phyloP scores from a whole-genome alignment of 2,888 invertebrate species.

The Uropetala carovei region DNA sequence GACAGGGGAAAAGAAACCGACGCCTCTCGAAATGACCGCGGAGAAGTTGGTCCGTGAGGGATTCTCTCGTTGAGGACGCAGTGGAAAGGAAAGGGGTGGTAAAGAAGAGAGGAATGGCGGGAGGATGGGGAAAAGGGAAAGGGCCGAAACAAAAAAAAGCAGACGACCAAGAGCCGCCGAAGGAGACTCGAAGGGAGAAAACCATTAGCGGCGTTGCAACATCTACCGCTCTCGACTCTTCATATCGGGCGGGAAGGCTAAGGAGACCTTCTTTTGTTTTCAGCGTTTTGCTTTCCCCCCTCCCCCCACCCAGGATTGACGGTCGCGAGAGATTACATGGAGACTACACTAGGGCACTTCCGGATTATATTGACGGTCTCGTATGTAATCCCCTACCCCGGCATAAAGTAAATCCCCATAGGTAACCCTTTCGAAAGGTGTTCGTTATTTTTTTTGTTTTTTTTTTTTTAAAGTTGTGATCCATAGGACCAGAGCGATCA shows the following conservation, averaged over 20 bases:
- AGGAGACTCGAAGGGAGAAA: background rate
- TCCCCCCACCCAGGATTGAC: background rate
- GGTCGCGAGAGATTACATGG: background rate
- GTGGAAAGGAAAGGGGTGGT: background rate
- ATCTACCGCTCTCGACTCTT: slow-evolving; percentile 5
- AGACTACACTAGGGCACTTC: background rate
- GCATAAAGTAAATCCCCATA: background rate
- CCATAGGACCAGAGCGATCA: too few species aligned
- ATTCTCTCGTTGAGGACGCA: background rate
- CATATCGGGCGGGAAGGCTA: background rate
- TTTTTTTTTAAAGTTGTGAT: background rate
- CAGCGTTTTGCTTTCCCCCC: background rate
- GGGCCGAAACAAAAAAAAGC: slow-evolving; percentile 23
- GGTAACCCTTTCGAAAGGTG: background rate
- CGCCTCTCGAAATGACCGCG: background rate
- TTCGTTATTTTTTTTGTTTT: background rate
- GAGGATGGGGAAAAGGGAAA: background rate
- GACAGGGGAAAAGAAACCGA: background rate
- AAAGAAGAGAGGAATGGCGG: background rate
- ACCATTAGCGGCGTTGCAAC: slow-evolving; percentile 61
- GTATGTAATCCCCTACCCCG: background rate
- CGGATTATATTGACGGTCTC: background rate
- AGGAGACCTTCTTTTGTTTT: background rate
- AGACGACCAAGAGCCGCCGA: background rate
- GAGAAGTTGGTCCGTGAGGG: background rate